Evolutionary conservation across 2,888 invertebrate species (phyloP), one percentile per base, ranked within the genome.

Genomic region (Cerastis rubricosa): DNA sequence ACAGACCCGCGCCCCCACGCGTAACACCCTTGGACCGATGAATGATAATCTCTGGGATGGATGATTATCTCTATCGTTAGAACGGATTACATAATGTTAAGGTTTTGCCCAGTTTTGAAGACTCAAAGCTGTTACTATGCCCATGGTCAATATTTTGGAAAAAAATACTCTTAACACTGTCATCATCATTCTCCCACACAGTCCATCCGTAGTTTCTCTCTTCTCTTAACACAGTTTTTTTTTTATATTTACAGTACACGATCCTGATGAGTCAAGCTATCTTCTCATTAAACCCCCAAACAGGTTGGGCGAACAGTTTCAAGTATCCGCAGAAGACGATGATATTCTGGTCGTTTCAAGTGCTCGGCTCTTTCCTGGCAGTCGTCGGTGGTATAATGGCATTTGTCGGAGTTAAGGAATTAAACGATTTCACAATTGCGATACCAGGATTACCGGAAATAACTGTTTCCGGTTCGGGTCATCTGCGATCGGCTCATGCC

Each of bases 191-290:
- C n/a, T n/a, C n/a, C n/a, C n/a, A n/a, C n/a, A n/a, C n/a, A n/a
- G n/a, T n/a, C n/a, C n/a, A n/a, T n/a, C n/a, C n/a, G n/a, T n/a
- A n/a, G n/a, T n/a, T n/a, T n/a, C n/a, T n/a, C n/a, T n/a, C n/a
- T n/a, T 35, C 29, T 7, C 11, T 11, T 29, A 59, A 19, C 19
- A 47, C n/a, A 29, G 29, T 35, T 2, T 14, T 43, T 2, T 14
- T 43, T 76, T 84, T 63, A 43, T 1, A 43, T 82, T 94, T 93
- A 63, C 91, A 95, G 95, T 95, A 95, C 65, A 83, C 93, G 1
- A 82, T 95, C 19, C 74, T 95, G 67, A 93, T 94, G 92, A 90
- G 91, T 40, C 93, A 94, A 90, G 93, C 93, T 0, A 76, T 95
- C 1, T 85, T 94, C 0, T 81, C 92, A 0, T 88, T 93, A 49